Base-by-base conservation (phyloP, 2,888 invertebrate species). In the Melieria omissa region DNA sequence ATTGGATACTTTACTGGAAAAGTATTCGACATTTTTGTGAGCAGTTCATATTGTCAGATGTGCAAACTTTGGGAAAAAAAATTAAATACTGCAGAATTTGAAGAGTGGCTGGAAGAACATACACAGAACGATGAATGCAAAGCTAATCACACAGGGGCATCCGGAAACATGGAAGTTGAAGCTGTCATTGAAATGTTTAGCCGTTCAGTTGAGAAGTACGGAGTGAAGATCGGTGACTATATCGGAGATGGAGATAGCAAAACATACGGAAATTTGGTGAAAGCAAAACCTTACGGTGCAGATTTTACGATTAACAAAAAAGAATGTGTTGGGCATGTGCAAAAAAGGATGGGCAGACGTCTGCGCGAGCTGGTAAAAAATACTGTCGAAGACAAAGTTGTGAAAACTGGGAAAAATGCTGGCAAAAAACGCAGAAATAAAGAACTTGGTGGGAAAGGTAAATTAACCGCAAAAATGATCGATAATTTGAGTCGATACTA, bases 31-130 rank as follows among this genome's bases (percentile, higher is more conserved):
- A n/a, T n/a, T n/a, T n/a, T n/a, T n/a, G n/a, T n/a, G n/a, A n/a
- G n/a, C n/a, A n/a, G n/a, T n/a, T n/a, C n/a, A n/a, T n/a, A n/a
- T n/a, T n/a, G n/a, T n/a, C n/a, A n/a, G n/a, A n/a, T n/a, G n/a
- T n/a, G n/a, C n/a, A n/a, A n/a, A n/a, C n/a, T n/a, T n/a, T n/a
- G n/a, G n/a, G n/a, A n/a, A n/a, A n/a, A n/a, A n/a, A n/a, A n/a
- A n/a, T n/a, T n/a, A 41, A 42, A 54, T 14, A 47, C 44, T 58
- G 57, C 46, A 12, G 71, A 58, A 46, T 65, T 42, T 49, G 54
- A 65, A 29, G 65, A 65, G 54, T 64, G 46, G 46, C 42, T 58
- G 42, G 64, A 64, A 45, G 60, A 46, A 6, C 65, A 60, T 55
- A 52, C 41, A 54, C 14, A 57, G 9, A 16, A 57, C 14, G 14